These are phyloP conservation scores for Fragum fragum DNA, from an alignment of 2,888 invertebrate species.

Conservation along the genomic window DNA sequence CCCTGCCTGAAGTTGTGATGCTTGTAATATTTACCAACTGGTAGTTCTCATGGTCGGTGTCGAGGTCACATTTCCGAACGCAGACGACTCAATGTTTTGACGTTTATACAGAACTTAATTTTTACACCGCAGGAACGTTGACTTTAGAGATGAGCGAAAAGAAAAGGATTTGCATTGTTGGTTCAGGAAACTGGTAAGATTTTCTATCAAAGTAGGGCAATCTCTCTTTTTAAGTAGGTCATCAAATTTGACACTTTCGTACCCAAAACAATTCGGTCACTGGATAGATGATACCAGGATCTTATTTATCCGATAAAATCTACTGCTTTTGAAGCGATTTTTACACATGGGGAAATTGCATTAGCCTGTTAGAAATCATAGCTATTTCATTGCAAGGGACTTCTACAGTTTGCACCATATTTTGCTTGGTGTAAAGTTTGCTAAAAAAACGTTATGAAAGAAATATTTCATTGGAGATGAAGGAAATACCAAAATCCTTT, in stretches of 20 bases:
- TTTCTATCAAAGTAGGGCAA: not conserved
- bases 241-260: not conserved
- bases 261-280: not conserved
- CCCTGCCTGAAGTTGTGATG: no score
- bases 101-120: not conserved
- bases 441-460: no score
- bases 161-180: constrained; percentile 83
- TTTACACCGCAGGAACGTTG: not conserved
- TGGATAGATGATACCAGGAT: no score
- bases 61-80: constrained; percentile 25
- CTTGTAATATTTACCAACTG: not conserved
- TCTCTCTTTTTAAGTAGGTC: not conserved
- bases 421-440: no score
- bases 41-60: not conserved
- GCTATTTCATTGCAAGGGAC: no score
- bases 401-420: no score
- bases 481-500: no score
- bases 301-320: no score
- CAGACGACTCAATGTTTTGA: constrained; percentile 17
- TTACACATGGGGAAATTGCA: no score
- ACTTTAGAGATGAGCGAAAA: constrained; percentile 61
- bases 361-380: no score
- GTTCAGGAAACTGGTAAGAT: constrained; percentile 86
- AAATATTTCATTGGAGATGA: no score
- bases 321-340: no score